These are phyloP conservation scores for Misgurnus anguillicaudatus DNA, from an alignment of 2,113 vertebrate genomes.

Conservation along the genomic window DNA sequence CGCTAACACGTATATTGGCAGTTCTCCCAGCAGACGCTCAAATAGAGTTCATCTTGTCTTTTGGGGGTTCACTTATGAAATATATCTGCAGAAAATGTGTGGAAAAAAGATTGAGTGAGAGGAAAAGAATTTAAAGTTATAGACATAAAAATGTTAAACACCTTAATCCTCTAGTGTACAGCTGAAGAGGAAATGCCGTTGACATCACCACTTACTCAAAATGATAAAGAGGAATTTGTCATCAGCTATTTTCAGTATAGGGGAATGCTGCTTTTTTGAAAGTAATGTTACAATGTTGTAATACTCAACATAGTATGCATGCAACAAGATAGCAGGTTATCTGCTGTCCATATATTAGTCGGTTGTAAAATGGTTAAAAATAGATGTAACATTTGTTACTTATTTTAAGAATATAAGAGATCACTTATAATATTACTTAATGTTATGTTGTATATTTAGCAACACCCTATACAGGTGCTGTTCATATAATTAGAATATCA, in stretches of 20 bases:
- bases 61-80: slow-evolving; percentile 24
- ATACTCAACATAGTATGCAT: too few species aligned
- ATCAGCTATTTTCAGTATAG: not conserved
- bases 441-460: too few species aligned
- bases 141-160: slow-evolving; percentile 13
- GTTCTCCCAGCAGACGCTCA: slow-evolving; percentile 10
- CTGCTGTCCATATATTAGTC: too few species aligned
- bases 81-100: slow-evolving; percentile 13
- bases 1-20: not conserved
- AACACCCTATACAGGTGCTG: too few species aligned
- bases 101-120: slow-evolving; percentile 8
- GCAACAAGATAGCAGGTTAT: too few species aligned
- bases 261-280: too few species aligned
- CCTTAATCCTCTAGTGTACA: slow-evolving; percentile 24
- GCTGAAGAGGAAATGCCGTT: slow-evolving; percentile 24
- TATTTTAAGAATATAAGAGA: too few species aligned
- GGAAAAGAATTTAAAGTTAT: not conserved
- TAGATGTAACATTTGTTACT: too few species aligned
- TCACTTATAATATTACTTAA: too few species aligned
- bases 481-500: too few species aligned
- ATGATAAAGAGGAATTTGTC: slow-evolving; percentile 54
- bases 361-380: too few species aligned
- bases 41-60: slow-evolving; percentile 23
- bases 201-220: slow-evolving; percentile 25
- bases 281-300: too few species aligned